Evolutionary conservation across 1,140 invertebrate genomes (phyloP).

Genomic region (Matsumurasca onukii): DNA sequence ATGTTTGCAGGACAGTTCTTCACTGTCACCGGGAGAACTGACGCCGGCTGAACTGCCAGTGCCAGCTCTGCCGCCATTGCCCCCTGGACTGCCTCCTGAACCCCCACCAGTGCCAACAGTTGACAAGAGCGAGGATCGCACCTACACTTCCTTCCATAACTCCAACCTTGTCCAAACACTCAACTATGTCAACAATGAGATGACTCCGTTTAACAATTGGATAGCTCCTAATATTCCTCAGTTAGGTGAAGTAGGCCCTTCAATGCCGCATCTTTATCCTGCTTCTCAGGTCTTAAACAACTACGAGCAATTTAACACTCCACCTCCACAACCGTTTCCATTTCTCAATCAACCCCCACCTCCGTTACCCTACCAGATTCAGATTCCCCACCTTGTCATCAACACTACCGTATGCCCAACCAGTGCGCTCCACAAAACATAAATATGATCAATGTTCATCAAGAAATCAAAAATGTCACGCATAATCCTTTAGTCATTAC

Average conservation of each 20-base stretch:
- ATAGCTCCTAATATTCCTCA: neutral
- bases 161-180: neutral
- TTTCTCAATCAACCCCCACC: slow-evolving; percentile 15
- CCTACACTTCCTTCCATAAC: slow-evolving; percentile 17
- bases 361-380: slow-evolving; percentile 6
- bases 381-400: slow-evolving; percentile 7
- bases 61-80: slow-evolving; percentile 13
- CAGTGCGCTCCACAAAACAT: neutral
- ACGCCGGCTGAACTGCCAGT: neutral
- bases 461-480: slow-evolving; percentile 15
- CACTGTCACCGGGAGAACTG: neutral
- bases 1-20: slow-evolving; percentile 19
- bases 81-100: neutral
- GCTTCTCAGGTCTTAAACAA: neutral
- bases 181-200: neutral
- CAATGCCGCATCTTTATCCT: neutral
- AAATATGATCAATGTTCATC: neutral
- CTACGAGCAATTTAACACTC: neutral
- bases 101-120: slow-evolving; percentile 1
- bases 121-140: slow-evolving; percentile 1
- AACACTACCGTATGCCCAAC: slow-evolving; percentile 12
- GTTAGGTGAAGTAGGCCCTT: neutral
- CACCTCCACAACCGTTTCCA: neutral
- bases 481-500: neutral
- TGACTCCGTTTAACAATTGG: slow-evolving; percentile 3